A percentile compares a stretch with the other conserved stretches of the same genome.
Conservation (phyloP, 2,797 vertebrate genomes). For the Adrianichthys oophorus region DNA sequence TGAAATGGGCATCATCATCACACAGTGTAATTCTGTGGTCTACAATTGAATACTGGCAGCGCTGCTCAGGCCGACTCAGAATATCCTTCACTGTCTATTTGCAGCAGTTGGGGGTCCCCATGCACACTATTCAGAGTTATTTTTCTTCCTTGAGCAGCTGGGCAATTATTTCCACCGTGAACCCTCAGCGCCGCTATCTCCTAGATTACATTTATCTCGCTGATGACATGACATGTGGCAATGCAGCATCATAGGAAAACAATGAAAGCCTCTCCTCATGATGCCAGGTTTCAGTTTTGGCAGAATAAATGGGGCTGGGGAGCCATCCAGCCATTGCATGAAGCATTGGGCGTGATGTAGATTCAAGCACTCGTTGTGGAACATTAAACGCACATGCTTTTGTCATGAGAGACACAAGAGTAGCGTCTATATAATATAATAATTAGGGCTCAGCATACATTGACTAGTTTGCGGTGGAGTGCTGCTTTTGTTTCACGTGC, state of each 20-base stretch:
- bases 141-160: conserved; percentile 66
- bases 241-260: conserved; percentile 51
- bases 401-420: no score
- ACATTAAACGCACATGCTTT: no score
- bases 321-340: conserved; percentile 23
- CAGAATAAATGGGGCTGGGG: no score
- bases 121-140: conserved; percentile 23
- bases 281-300: no score
- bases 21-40: not conserved
- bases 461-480: not conserved
- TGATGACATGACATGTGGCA: conserved; percentile 61
- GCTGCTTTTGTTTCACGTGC: conserved; percentile 24
- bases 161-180: conserved; percentile 65
- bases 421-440: no score
- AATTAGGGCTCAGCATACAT: no score
- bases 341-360: conserved; percentile 32
- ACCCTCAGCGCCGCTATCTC: conserved; percentile 49
- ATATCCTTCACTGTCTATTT: conserved; percentile 33
- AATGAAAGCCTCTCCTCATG: conserved; percentile 28
- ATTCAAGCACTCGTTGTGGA: conserved; percentile 36
- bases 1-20: not conserved
- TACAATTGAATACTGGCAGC: not conserved
- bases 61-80: conserved; percentile 18
- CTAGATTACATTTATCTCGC: conserved; percentile 70
- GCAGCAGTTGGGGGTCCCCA: conserved; percentile 35